These are phyloP conservation scores for Neosilurus mollespiculum DNA, from an alignment of 2,797 vertebrate genomes.

Conservation along the genomic window DNA sequence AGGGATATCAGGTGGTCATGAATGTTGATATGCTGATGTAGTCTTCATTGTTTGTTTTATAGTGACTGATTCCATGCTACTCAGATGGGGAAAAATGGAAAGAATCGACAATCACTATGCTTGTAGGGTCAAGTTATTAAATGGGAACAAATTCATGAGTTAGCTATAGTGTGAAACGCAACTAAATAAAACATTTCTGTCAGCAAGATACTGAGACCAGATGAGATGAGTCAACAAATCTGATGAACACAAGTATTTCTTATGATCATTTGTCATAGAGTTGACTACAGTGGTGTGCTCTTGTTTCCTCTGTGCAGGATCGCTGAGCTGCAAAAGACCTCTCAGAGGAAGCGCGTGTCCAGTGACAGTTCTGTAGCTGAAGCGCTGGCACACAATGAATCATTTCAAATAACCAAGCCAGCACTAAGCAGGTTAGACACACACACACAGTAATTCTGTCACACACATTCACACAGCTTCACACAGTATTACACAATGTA, in stretches of 20 bases:
- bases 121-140: constrained; percentile 3
- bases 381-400: constrained; percentile 59
- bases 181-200: neutral
- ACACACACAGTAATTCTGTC: constrained; percentile 4
- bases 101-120: neutral
- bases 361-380: constrained; percentile 64
- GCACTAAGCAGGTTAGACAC: constrained; percentile 60
- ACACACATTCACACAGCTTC: neutral
- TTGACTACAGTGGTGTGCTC: neutral
- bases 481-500: neutral
- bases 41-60: neutral
- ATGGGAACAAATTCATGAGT: constrained; percentile 8
- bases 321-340: constrained; percentile 48
- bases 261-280: constrained; percentile 14
- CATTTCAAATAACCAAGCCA: constrained; percentile 57
- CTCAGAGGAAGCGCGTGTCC: constrained; percentile 59
- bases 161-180: neutral
- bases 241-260: constrained; percentile 13
- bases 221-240: neutral
- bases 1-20: neutral
- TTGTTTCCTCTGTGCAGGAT: constrained; percentile 47
- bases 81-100: neutral
- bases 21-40: neutral
- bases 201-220: neutral
- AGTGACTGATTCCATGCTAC: neutral